Evolutionary conservation across 2,113 vertebrate species (phyloP).

Genomic region (Corythornis cristatus): DNA sequence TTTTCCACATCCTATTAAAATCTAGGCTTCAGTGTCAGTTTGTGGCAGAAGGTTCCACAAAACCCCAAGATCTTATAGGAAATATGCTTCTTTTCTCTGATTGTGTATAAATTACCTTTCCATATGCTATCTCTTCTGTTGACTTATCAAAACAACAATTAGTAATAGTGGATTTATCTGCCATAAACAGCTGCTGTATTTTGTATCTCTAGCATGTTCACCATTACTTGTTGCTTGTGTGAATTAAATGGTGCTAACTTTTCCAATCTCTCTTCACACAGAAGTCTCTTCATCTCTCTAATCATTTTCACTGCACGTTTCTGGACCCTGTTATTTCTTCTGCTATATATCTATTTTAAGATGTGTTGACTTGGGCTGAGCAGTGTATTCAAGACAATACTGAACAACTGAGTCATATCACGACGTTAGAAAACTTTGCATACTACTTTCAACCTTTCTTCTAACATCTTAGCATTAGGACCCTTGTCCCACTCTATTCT

Average conservation of each 20-base stretch:
- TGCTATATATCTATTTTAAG: constrained; percentile 65
- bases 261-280: constrained; percentile 64
- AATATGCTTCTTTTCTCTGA: neutral
- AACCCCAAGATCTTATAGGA: neutral
- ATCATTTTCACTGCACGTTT: constrained; percentile 57
- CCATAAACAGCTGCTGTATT: no score
- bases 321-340: constrained; percentile 65
- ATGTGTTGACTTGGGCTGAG: constrained; percentile 58
- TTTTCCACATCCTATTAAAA: neutral
- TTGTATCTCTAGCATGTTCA: neutral
- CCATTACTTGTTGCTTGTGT: constrained; percentile 4
- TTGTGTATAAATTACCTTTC: neutral
- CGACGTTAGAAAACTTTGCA: neutral
- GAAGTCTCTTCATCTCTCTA: constrained; percentile 67
- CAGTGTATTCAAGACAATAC: constrained; percentile 49
- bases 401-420: constrained; percentile 10
- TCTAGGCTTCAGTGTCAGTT: neutral
- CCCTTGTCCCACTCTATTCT: neutral
- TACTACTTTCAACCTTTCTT: neutral
- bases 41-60: neutral
- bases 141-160: neutral
- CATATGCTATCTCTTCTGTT: neutral
- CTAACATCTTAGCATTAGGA: neutral
- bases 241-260: constrained; percentile 30
- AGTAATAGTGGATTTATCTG: neutral